Conservation (phyloP, 2,113 vertebrate genomes). For the Otocyon megalotis region DNA sequence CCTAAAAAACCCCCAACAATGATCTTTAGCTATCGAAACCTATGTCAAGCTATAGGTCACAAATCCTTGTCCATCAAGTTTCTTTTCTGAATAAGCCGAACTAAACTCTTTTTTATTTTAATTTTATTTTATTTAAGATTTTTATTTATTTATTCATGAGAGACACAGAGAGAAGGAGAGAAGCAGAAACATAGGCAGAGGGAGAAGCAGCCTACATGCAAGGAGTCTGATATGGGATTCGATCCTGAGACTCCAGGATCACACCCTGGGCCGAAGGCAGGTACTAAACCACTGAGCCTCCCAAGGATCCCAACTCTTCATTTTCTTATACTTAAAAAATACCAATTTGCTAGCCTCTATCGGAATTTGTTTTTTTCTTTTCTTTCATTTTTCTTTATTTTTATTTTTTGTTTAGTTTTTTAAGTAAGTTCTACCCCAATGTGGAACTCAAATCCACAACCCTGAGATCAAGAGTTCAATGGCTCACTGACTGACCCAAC, state of each 20-base stretch:
- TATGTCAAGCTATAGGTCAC: not conserved
- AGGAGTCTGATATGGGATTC: too few species aligned
- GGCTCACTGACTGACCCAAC: not conserved
- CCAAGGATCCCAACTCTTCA: too few species aligned
- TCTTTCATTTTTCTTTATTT: not conserved
- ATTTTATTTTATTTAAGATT: too few species aligned
- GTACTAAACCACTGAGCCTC: too few species aligned
- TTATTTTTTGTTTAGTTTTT: not conserved
- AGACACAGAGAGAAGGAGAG: too few species aligned
- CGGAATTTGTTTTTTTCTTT: not conserved
- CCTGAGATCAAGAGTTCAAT: not conserved
- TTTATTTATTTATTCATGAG: too few species aligned
- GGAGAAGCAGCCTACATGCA: too few species aligned
- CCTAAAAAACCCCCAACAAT: not conserved
- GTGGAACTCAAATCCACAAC: not conserved
- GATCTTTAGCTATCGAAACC: slow-evolving; percentile 18
- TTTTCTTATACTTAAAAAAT: not conserved
- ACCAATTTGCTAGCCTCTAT: not conserved
- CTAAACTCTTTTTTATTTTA: not conserved
- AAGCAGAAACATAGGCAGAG: too few species aligned
- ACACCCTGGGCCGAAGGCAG: too few species aligned
- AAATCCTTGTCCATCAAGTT: not conserved
- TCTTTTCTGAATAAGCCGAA: not conserved
- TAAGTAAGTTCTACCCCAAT: not conserved
- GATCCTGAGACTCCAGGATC: too few species aligned